Evolutionary conservation across 1,140 invertebrate species (phyloP).

Genomic region (Macrostomum lignano): DNA sequence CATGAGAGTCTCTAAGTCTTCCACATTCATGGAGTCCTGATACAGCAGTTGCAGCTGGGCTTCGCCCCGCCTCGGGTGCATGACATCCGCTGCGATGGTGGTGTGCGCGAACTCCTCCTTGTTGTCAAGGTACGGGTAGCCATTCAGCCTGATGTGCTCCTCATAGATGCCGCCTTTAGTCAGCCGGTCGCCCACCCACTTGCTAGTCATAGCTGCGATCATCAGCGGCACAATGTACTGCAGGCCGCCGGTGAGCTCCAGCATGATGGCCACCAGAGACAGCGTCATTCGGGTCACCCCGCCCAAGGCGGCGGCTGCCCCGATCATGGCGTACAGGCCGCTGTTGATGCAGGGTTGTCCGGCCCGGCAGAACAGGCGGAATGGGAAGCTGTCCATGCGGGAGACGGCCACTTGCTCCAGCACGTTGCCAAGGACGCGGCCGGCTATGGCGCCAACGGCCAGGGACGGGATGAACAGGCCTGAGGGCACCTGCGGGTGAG

Average conservation of each 20-base stretch:
- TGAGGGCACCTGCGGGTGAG: too few species aligned
- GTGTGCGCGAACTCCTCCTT: conserved; percentile 93
- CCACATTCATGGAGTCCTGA: conserved; percentile 82
- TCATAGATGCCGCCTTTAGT: conserved; percentile 81
- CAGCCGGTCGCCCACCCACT: conserved; percentile 94
- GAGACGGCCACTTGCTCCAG: conserved; percentile 66
- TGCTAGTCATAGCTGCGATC: conserved; percentile 93
- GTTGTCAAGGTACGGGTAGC: conserved; percentile 88
- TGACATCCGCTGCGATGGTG: conserved; percentile 83
- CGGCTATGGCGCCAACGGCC: conserved; percentile 61
- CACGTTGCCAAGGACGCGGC: conserved; percentile 73
- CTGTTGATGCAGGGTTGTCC: conserved; percentile 82
- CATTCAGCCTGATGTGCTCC: conserved; percentile 83
- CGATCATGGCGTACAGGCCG: conserved; percentile 94
- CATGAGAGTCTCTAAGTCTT: conserved; percentile 56
- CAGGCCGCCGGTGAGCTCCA: conserved; percentile 78
- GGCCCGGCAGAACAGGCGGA: conserved; percentile 64
- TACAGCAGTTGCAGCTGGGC: conserved; percentile 42
- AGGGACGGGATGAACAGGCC: conserved; percentile 70
- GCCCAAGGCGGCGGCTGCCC: conserved; percentile 83
- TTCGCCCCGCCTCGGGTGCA: conserved; percentile 43
- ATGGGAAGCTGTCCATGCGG: conserved; percentile 56
- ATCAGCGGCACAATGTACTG: conserved; percentile 92
- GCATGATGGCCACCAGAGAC: conserved; percentile 96
- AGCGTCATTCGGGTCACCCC: conserved; percentile 96